phyloP scores from a whole-genome alignment of 1,140 invertebrate genomes.

The Zaprionus capensis region DNA sequence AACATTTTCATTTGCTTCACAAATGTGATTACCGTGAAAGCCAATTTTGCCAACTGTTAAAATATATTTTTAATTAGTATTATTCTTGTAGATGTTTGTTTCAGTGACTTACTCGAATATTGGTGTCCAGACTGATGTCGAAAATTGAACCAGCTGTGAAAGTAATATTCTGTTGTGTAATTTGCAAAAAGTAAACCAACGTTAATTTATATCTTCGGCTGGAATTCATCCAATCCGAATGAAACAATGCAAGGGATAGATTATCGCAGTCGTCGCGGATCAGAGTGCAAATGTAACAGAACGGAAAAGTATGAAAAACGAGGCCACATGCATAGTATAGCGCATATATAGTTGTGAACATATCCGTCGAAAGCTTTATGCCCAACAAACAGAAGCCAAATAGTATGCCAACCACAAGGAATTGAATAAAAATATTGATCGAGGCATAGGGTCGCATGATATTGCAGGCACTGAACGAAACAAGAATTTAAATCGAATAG shows the following conservation, averaged over 20 bases:
- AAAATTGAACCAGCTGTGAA: slow-evolving; percentile 60
- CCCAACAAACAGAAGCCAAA: slow-evolving; percentile 48
- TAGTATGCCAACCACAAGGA: slow-evolving; percentile 47
- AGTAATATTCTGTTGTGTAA: slow-evolving; percentile 29
- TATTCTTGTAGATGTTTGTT: not conserved
- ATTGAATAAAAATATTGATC: slow-evolving; percentile 46
- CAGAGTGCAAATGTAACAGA: slow-evolving; percentile 55
- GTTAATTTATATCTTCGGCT: slow-evolving; percentile 33
- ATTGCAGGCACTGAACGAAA: slow-evolving; percentile 31
- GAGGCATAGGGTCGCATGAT: slow-evolving; percentile 36
- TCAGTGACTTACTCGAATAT: slow-evolving; percentile 41
- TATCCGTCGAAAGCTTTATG: slow-evolving; percentile 43
- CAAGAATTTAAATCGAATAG: not conserved
- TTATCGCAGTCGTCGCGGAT: slow-evolving; percentile 47
- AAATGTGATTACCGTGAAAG: not conserved
- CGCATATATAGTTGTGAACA: slow-evolving; percentile 29
- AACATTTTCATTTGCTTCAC: not conserved
- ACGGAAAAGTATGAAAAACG: slow-evolving; percentile 54
- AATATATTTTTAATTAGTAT: too few relatives aligned
- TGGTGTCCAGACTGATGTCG: slow-evolving; percentile 43
- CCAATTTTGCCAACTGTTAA: not conserved
- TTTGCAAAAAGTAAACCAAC: slow-evolving; percentile 43
- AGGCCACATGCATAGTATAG: slow-evolving; percentile 26
- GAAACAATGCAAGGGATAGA: slow-evolving; percentile 36
- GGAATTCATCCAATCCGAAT: slow-evolving; percentile 47